phyloP scores from a whole-genome alignment of 2,113 vertebrate genomes.

The Vulpes ferrilata region DNA sequence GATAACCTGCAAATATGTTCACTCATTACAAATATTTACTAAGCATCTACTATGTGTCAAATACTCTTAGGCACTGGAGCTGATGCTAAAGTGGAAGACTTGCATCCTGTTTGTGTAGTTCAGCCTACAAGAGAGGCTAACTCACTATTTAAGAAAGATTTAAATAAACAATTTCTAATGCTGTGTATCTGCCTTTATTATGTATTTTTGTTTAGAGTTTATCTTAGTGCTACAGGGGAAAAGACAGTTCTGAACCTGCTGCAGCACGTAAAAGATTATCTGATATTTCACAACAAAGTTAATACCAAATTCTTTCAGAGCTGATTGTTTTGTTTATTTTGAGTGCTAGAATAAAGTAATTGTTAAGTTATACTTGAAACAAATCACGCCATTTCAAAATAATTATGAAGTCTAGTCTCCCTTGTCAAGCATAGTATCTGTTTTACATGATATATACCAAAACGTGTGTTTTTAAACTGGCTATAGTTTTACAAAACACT shows the following conservation, averaged over 20 bases:
- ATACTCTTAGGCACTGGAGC: background rate
- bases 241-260: slow-evolving; percentile 21
- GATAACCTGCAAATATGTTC: background rate
- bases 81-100: background rate
- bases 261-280: slow-evolving; percentile 51
- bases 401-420: slow-evolving; percentile 3
- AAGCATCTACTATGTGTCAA: background rate
- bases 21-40: background rate
- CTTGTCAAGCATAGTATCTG: background rate
- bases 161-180: slow-evolving; percentile 39
- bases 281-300: slow-evolving; percentile 53
- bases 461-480: background rate
- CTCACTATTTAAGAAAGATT: background rate
- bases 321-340: slow-evolving; percentile 51
- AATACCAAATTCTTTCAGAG: slow-evolving; percentile 54
- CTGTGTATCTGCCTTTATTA: background rate
- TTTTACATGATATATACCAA: background rate
- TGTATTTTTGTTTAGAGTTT: slow-evolving; percentile 25
- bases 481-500: background rate
- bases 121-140: background rate
- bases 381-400: background rate
- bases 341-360: slow-evolving; percentile 40
- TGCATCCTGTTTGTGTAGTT: background rate
- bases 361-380: background rate
- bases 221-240: background rate